phyloP scores from a whole-genome alignment of 2,888 invertebrate genomes.

The Buathra laborator region DNA sequence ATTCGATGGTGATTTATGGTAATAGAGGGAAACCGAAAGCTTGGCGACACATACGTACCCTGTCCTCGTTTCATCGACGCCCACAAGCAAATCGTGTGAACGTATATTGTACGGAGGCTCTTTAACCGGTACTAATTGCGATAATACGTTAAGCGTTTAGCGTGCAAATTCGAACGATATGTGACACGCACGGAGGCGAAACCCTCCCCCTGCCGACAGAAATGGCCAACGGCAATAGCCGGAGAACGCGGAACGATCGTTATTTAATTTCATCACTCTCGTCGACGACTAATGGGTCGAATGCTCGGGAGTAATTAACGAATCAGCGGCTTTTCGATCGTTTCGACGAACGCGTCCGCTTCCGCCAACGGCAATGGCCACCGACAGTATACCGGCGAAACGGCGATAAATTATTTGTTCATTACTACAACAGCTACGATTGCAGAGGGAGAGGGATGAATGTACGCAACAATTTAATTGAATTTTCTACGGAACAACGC shows the following conservation, averaged over 20 bases:
- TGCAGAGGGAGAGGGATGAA: background rate
- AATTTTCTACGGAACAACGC: conserved; percentile 39
- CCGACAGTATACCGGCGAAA: background rate
- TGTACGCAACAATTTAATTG: conserved; percentile 46
- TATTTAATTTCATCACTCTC: conserved; percentile 62
- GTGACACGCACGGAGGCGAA: conserved; percentile 6
- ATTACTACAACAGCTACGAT: conserved; percentile 33
- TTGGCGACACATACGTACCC: background rate
- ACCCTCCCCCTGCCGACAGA: background rate
- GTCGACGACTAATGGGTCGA: conserved; percentile 54
- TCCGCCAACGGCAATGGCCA: conserved; percentile 23
- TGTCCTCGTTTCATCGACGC: background rate
- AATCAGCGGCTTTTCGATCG: conserved; percentile 60
- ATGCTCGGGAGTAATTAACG: conserved; percentile 56
- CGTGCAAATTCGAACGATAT: conserved; percentile 32
- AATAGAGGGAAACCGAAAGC: conserved; percentile 26
- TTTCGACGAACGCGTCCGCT: conserved; percentile 36
- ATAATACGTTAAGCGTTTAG: conserved; percentile 55
- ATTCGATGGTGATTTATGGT: conserved; percentile 43
- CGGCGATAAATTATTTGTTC: conserved; percentile 61
- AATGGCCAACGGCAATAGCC: conserved; percentile 11
- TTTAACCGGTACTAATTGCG: conserved; percentile 56
- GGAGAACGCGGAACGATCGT: conserved; percentile 44
- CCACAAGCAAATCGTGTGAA: background rate
- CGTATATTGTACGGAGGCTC: background rate